phyloP scores from a whole-genome alignment of 1,140 invertebrate genomes.

The Stenopsyche tienmushanensis region DNA sequence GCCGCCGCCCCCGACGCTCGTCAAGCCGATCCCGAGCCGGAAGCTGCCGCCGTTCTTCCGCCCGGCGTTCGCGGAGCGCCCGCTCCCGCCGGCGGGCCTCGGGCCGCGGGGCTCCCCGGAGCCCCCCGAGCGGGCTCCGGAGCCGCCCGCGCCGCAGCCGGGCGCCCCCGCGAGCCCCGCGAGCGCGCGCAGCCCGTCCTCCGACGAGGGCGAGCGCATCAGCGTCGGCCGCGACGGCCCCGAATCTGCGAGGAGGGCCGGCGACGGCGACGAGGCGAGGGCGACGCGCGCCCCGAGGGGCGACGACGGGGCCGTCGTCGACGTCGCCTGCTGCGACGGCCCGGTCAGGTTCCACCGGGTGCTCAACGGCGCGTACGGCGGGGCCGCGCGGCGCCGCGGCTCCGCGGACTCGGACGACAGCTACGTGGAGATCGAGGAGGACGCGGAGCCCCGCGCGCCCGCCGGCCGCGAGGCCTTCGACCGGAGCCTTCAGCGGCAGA shows the following conservation, averaged over 20 bases:
- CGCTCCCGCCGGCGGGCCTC: conserved; percentile 45
- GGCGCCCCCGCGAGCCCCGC: conserved; percentile 40
- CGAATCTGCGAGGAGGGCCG: conserved; percentile 11
- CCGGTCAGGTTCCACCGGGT: conserved; percentile 80
- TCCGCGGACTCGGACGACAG: conserved; percentile 45
- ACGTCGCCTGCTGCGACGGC: conserved; percentile 84
- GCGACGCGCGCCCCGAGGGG: background rate
- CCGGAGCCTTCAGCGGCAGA: conserved; percentile 50
- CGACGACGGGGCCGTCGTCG: conserved; percentile 63
- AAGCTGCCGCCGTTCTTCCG: conserved; percentile 43
- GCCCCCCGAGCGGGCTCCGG: conserved; percentile 6
- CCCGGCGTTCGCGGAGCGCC: conserved; percentile 30
- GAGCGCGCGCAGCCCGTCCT: conserved; percentile 30
- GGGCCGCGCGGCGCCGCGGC: conserved; percentile 30
- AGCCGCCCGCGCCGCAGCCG: conserved; percentile 28
- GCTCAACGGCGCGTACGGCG: conserved; percentile 71
- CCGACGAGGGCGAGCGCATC: conserved; percentile 10
- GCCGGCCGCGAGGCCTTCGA: conserved; percentile 46
- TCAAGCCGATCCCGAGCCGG: conserved; percentile 48
- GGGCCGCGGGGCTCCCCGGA: conserved; percentile 46
- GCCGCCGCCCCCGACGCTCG: conserved; percentile 49
- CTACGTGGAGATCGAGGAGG: conserved; percentile 38
- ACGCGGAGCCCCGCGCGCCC: conserved; percentile 39
- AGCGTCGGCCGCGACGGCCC: conserved; percentile 1
- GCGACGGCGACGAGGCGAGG: conserved; percentile 19